phyloP scores from a whole-genome alignment of 2,888 invertebrate species.

The Cantharis rustica region DNA sequence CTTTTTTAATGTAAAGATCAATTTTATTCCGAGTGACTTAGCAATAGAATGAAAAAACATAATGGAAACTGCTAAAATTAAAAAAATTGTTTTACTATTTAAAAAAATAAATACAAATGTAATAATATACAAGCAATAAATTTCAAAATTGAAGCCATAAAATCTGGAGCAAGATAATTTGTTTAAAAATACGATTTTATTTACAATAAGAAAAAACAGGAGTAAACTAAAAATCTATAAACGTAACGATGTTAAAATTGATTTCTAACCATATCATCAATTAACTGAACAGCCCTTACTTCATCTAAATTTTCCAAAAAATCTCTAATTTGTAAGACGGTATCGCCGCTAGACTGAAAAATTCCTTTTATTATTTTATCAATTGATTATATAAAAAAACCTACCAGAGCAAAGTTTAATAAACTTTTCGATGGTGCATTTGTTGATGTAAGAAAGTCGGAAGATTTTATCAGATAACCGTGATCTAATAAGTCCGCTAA shows the following conservation, averaged over 20 bases:
- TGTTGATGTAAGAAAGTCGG: conserved; percentile 57
- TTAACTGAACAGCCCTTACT: conserved; percentile 46
- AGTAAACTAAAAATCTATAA: not conserved
- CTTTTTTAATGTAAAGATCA: no score
- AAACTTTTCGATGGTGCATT: conserved; percentile 62
- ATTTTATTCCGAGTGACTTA: no score
- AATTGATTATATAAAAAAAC: conserved; percentile 24
- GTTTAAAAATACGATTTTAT: not conserved
- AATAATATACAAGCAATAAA: not conserved
- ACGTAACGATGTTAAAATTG: not conserved
- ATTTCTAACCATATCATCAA: conserved; percentile 47
- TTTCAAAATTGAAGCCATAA: not conserved
- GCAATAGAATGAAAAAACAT: no score
- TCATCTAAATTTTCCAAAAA: conserved; percentile 53
- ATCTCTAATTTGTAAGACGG: conserved; percentile 46
- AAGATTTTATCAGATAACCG: conserved; percentile 54
- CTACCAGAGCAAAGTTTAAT: conserved; percentile 61
- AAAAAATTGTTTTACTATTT: not conserved
- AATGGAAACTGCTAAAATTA: not conserved
- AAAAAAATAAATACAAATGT: not conserved
- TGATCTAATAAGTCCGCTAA: conserved; percentile 62
- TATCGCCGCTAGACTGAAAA: conserved; percentile 45
- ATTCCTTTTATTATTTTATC: not conserved
- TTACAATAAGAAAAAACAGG: not conserved
- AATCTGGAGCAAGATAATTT: not conserved